phyloP scores from a whole-genome alignment of 2,888 invertebrate genomes.

The Agriopis aurantiaria region DNA sequence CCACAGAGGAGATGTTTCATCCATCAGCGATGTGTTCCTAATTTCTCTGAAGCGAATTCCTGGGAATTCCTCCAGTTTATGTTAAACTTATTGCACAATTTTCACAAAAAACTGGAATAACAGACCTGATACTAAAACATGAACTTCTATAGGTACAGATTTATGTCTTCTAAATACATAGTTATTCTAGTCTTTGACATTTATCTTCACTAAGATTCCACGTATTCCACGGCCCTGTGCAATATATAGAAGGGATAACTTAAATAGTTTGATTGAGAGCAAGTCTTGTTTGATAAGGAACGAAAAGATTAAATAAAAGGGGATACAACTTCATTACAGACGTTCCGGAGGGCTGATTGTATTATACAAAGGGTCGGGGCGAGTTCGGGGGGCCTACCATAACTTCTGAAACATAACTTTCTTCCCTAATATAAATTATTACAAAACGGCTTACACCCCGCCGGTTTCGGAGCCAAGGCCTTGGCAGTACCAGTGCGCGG shows the following conservation, averaged over 20 bases:
- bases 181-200: neutral
- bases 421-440: too few species aligned
- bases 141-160: too few species aligned
- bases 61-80: neutral
- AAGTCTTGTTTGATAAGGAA: slow-evolving; percentile 22
- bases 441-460: too few species aligned
- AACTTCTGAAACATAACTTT: neutral
- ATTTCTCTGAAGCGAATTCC: neutral
- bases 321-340: slow-evolving; percentile 36
- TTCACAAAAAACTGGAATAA: neutral
- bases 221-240: neutral
- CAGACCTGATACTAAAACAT: too few species aligned
- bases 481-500: too few species aligned
- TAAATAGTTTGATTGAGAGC: slow-evolving; percentile 10
- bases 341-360: slow-evolving; percentile 31
- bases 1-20: neutral
- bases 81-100: neutral
- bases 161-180: neutral
- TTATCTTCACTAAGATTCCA: neutral
- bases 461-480: too few species aligned
- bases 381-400: slow-evolving; percentile 11
- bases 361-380: slow-evolving; percentile 28
- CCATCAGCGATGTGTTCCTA: slow-evolving; percentile 3
- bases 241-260: neutral
- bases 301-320: slow-evolving; percentile 31